A percentile compares a stretch with the other conserved stretches of the same genome.
Evolutionary conservation across 2,113 vertebrate species (phyloP).

Genomic region (Pangasianodon gigas): DNA sequence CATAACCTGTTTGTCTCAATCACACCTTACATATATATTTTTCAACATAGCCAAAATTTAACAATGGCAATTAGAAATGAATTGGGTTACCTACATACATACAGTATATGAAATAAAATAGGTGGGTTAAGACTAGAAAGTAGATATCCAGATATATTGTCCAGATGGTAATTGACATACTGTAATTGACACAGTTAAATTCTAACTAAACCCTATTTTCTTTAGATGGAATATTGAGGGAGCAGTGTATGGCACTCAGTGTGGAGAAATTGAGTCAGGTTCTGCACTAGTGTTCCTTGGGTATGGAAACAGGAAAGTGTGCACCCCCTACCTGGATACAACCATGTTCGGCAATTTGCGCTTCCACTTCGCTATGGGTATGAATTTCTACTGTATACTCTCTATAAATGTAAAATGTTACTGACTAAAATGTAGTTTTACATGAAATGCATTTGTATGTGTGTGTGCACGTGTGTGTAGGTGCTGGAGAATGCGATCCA

Average conservation of each 20-base stretch:
- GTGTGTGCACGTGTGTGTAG: constrained; percentile 63
- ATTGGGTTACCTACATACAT: too few relatives aligned
- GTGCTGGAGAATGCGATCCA: constrained; percentile 85
- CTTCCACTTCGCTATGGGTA: constrained; percentile 94
- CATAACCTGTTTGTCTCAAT: too few relatives aligned
- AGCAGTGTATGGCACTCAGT: constrained; percentile 83
- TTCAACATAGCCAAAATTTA: too few relatives aligned
- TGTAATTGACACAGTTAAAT: background rate
- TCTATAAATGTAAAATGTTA: background rate
- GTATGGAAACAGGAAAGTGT: constrained; percentile 86
- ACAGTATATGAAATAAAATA: too few relatives aligned
- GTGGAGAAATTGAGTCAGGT: constrained; percentile 91
- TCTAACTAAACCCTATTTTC: background rate
- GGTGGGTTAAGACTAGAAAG: too few relatives aligned
- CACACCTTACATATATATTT: too few relatives aligned
- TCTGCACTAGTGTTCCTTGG: constrained; percentile 86
- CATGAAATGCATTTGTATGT: background rate
- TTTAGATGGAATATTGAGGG: constrained; percentile 90
- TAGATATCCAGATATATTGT: background rate
- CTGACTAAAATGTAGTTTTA: background rate
- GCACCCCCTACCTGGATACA: constrained; percentile 91
- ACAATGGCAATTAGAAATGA: too few relatives aligned
- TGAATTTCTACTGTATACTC: constrained; percentile 49
- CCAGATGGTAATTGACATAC: background rate
- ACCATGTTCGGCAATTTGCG: constrained; percentile 92